These are phyloP conservation scores for Cherax quadricarinatus DNA, from an alignment of 1,140 invertebrate species.

Conservation along the genomic window DNA sequence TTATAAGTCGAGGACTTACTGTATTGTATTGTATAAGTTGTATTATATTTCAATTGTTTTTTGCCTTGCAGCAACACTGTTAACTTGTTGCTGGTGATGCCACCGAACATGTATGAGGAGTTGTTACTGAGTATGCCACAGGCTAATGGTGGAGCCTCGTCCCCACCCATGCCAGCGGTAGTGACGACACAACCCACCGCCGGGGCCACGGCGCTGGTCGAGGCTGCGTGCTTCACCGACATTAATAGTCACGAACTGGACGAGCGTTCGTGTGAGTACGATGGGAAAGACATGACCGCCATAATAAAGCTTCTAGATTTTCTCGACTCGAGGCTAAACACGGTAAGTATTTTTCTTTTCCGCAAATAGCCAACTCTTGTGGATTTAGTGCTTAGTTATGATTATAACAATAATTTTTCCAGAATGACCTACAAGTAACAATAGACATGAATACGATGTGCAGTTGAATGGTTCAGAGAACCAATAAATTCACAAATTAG, in stretches of 20 bases:
- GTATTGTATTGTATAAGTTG: too few species aligned
- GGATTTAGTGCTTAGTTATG: neutral
- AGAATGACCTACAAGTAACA: too few species aligned
- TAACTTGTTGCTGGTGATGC: conserved; percentile 72
- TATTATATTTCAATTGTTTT: too few species aligned
- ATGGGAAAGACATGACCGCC: conserved; percentile 85
- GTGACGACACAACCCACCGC: conserved; percentile 59
- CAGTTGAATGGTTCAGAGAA: too few species aligned
- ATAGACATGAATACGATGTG: too few species aligned
- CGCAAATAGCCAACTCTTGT: neutral
- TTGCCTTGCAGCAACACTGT: conserved; percentile 80
- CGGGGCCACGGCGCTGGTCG: conserved; percentile 43
- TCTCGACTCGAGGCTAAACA: conserved; percentile 81
- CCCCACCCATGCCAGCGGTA: conserved; percentile 27
- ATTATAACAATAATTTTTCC: too few species aligned
- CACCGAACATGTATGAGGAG: conserved; percentile 78
- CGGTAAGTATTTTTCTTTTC: conserved; percentile 74
- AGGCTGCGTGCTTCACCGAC: conserved; percentile 60
- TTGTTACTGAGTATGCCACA: conserved; percentile 77
- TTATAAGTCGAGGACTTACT: too few species aligned
- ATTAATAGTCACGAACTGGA: neutral
- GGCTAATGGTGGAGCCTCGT: neutral
- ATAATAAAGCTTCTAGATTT: conserved; percentile 83
- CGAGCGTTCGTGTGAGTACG: conserved; percentile 78
- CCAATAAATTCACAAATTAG: too few species aligned